Base-by-base conservation (phyloP, 2,113 vertebrate species). In the Hiodon tergisus region DNA sequence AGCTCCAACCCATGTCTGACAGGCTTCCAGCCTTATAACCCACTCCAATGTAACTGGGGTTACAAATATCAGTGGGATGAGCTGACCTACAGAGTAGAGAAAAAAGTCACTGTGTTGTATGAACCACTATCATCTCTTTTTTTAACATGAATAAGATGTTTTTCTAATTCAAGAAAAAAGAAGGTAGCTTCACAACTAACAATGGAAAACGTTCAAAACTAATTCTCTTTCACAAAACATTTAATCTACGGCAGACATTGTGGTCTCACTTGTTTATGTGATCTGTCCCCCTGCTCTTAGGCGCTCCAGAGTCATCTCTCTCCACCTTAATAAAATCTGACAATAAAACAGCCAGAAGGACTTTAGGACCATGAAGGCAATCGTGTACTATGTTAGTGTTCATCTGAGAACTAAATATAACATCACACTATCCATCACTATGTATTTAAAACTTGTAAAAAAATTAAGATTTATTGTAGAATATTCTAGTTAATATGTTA, bases 291-390 rank as follows among this genome's bases (percentile, higher is more conserved):
- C 95, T 88, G 82, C 78, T 48, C 84, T 95, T 96, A n/a, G 87
- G 83, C 46, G 84, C 87, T n/a, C 86, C 79, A 0, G 91, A 77
- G 81, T 99, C 97, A 75, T 98, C 97, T 10, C 89, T 88, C 80
- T 97, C 95, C 2, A 94, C 85, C 93, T 99, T 95, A 83, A 99
- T 95, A 79, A 99, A 99, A 86, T 99, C 97, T 99, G 80, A 78
- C 85, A 78, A 47, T 11, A 78, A 81, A 76, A 63, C 80, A 1
- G 58, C 17, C 3, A 55, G 7, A 7, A 52, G 46, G 31, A 57
- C 48, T 10, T 31, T 46, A 70, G 69, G 3, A 55, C 3, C 13
- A 31, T 4, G 4, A 11, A 55, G 16, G 46, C 14, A 69, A 16
- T 17, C 31, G 31, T 67, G 47, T 4, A 67, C 48, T 67, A 10